A percentile compares a stretch with the other conserved stretches of the same genome.
Evolutionary conservation across 2,113 vertebrate species (phyloP).

Genomic region (Vidua macroura): DNA sequence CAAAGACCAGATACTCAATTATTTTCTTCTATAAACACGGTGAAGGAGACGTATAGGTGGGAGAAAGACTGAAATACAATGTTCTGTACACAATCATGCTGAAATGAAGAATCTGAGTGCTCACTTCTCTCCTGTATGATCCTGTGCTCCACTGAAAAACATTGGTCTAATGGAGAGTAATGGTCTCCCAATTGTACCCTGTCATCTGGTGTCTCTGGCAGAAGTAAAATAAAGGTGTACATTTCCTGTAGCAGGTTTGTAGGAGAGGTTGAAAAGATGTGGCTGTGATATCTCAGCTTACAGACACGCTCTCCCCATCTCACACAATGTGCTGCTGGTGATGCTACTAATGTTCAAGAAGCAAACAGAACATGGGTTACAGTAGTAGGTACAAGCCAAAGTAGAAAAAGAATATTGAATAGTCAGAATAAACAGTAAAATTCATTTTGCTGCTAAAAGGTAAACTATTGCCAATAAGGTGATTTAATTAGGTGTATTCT

Average conservation of each 20-base stretch:
- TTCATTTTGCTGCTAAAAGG: neutral
- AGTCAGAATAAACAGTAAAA: neutral
- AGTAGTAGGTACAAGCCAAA: neutral
- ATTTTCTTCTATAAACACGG: neutral
- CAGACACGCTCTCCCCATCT: too few relatives aligned
- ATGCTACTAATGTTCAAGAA: neutral
- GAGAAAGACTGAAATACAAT: neutral
- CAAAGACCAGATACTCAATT: neutral
- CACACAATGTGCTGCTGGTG: neutral
- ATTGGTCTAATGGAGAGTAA: neutral
- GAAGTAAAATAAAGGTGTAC: neutral
- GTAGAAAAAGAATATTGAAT: neutral
- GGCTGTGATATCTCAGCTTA: neutral
- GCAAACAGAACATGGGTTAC: neutral
- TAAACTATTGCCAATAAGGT: neutral
- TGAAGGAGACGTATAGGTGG: neutral
- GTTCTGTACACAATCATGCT: neutral
- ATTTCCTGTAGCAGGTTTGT: neutral
- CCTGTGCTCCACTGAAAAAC: fast-evolving
- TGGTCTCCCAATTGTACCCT: neutral
- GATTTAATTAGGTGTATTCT: neutral
- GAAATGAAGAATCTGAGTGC: neutral
- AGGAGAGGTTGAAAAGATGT: neutral
- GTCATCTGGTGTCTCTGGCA: neutral
- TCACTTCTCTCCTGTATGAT: neutral